These are phyloP conservation scores for Heterotilapia buettikoferi DNA, from an alignment of 2,113 vertebrate genomes.

Conservation along the genomic window DNA sequence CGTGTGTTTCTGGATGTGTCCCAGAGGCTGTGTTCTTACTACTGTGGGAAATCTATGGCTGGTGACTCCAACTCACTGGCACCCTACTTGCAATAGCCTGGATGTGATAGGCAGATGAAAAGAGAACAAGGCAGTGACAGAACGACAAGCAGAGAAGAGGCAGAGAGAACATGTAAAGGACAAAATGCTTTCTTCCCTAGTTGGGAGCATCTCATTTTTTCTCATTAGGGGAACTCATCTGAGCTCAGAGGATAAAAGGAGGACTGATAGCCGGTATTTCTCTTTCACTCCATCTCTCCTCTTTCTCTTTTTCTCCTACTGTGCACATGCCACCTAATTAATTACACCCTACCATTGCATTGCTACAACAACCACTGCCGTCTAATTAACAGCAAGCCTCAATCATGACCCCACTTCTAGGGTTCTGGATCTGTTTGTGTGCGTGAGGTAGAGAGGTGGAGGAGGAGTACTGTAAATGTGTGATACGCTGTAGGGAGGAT, in stretches of 20 bases:
- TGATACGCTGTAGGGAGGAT: not conserved
- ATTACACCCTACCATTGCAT: conserved; percentile 68
- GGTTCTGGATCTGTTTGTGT: conserved; percentile 42
- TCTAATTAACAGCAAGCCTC: conserved; percentile 69
- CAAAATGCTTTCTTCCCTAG: conserved; percentile 66
- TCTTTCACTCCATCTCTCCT: conserved; percentile 37
- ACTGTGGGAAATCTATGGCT: conserved; percentile 36
- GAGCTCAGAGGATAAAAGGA: conserved; percentile 65
- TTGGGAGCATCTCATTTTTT: conserved; percentile 66
- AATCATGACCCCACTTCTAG: conserved; percentile 63
- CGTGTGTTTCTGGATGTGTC: not conserved
- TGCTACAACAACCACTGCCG: conserved; percentile 65
- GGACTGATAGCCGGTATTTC: conserved; percentile 57
- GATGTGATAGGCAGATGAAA: conserved; percentile 65
- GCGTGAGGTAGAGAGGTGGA: conserved; percentile 2
- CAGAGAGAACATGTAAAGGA: conserved; percentile 62
- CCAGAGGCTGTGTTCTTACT: conserved; percentile 26
- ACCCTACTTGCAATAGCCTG: conserved; percentile 45
- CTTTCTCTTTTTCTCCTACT: conserved; percentile 56
- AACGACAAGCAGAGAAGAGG: conserved; percentile 52
- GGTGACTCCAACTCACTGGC: conserved; percentile 43
- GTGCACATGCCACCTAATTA: conserved; percentile 67
- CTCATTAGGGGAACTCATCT: conserved; percentile 70
- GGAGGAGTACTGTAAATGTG: not conserved
- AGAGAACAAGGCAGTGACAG: conserved; percentile 53